phyloP scores from a whole-genome alignment of 1,140 invertebrate species.

The Cydia strobilella region DNA sequence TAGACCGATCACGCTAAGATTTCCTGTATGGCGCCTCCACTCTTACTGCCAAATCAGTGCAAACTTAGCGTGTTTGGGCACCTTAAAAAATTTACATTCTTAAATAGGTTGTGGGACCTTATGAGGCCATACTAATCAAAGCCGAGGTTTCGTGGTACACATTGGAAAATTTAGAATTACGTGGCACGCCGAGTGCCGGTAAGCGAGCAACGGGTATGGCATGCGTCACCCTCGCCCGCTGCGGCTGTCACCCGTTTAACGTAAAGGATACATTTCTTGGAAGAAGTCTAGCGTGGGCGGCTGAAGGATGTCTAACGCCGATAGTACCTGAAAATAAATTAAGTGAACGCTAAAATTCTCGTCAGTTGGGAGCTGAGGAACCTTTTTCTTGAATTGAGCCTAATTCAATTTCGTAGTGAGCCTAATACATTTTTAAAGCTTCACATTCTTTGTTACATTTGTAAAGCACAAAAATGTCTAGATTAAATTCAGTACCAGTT shows the following conservation, averaged over 20 bases:
- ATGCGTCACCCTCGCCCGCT: background rate
- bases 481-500: too few relatives aligned
- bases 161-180: background rate
- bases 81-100: too few relatives aligned
- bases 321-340: constrained; percentile 88
- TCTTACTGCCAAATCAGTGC: background rate
- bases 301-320: constrained; percentile 97
- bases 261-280: constrained; percentile 99
- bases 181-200: background rate
- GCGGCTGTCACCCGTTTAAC: constrained; percentile 4
- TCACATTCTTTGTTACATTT: background rate
- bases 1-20: too few relatives aligned
- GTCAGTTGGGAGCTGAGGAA: background rate
- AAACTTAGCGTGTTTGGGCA: background rate
- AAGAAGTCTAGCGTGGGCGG: constrained; percentile 98
- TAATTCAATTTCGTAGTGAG: background rate
- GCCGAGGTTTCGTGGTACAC: background rate
- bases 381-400: too few relatives aligned
- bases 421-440: background rate
- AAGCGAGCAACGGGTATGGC: background rate
- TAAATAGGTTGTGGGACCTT: too few relatives aligned
- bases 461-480: background rate
- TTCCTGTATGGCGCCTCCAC: background rate
- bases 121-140: too few relatives aligned
- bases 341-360: constrained; percentile 1